Percentiles rank a stretch among this genome's conserved stretches.
phyloP scores from a whole-genome alignment of 2,888 invertebrate species.

The Athripsodes cinereus region DNA sequence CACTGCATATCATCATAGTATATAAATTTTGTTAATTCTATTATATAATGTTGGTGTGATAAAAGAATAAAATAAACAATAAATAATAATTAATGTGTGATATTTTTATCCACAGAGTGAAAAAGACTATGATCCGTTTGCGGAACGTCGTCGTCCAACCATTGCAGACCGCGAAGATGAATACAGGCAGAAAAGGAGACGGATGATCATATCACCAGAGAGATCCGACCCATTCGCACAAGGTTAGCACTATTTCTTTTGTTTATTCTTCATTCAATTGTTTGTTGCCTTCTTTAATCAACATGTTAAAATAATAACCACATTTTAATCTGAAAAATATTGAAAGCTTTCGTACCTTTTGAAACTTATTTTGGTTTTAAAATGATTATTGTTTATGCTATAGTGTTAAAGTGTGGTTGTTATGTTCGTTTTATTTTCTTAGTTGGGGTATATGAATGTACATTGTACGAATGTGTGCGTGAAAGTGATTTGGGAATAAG shows the following conservation, averaged over 20 bases:
- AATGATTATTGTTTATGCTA: not conserved
- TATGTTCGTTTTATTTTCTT: constrained; percentile 19
- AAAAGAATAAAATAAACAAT: too few species aligned
- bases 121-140: constrained; percentile 93
- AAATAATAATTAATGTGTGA: too few species aligned
- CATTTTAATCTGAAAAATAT: constrained; percentile 10
- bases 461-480: constrained; percentile 16
- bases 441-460: constrained; percentile 37
- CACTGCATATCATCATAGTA: too few species aligned
- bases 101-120: constrained; percentile 56
- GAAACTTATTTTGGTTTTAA: not conserved
- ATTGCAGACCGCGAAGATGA: constrained; percentile 97
- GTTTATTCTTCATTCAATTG: constrained; percentile 5
- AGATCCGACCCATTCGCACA: constrained; percentile 97
- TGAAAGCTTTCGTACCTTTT: not conserved
- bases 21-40: too few species aligned
- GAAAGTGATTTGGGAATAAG: constrained; percentile 28
- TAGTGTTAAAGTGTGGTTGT: constrained; percentile 11
- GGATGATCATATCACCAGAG: constrained; percentile 94
- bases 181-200: constrained; percentile 81
- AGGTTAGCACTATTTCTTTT: constrained; percentile 53
- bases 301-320: constrained; percentile 5
- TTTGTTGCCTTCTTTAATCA: not conserved
- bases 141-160: constrained; percentile 82
- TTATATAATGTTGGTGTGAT: too few species aligned